Evolutionary conservation across 2,797 vertebrate genomes (phyloP), one percentile per base, ranked within the genome.

Genomic region (Sebastolobus alascanus): DNA sequence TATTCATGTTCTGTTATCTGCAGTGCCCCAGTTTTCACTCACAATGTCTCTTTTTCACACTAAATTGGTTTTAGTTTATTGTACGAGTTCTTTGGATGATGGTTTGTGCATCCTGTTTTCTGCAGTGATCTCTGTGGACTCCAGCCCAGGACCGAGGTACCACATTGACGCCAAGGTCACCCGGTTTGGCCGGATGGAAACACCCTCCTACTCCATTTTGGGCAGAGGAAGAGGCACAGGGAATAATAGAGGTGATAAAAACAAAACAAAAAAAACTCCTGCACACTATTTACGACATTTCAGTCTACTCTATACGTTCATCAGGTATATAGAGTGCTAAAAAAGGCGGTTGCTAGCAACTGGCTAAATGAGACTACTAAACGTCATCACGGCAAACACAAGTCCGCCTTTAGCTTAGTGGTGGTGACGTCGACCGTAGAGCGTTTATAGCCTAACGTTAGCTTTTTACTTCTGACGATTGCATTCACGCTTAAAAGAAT

Each of bases 141-240:
- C 94, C 79, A 97, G 97, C 78, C 97, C 97, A 0, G 97, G 97
- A 38, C 97, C 97, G 0, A 90, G 93, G 80, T 98, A 98, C 88
- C 93, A 95, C n/a, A 82, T 98, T 67, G 96, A 96, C 4, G 92
- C 94, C 1, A 96, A 95, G 38, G 82, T 97, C 16, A 98, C 97
- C 0, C 96, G 97, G 12, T 98, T 97, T 14, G 97, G 97, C 33
- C 94, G 94, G 29, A 96, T 90, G 65, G 93, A 95, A 25, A 95
- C 94, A 0, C 97, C 97, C 0, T 96, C 97, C 5, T 98, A 96
- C 87, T 97, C 97, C 52, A 97, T 98, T 52, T 81, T 96, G 69
- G 96, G 96, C 22, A 92, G 96, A 72, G 91, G 89, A 27, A 95
- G 85, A 64, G 77, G 27, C 0, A 50, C 68, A 16, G 82, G 79